Evolutionary conservation across 2,797 vertebrate species (phyloP).

Genomic region (Ptychobarbus kaznakovi): DNA sequence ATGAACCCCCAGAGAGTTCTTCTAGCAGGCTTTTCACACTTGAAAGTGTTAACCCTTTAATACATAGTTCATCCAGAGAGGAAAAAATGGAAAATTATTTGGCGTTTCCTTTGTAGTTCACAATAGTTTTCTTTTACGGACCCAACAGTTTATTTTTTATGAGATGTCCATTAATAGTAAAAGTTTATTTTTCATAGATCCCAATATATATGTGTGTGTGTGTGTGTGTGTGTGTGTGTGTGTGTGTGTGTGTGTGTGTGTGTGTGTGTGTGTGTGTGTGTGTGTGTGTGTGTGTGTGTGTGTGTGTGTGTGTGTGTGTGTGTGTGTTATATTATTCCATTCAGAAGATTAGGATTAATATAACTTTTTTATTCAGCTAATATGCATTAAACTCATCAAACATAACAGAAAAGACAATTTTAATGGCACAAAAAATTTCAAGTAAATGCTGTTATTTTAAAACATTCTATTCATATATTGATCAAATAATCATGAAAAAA

Average conservation of each 20-base stretch:
- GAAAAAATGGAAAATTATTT: background rate
- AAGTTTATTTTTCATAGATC: background rate
- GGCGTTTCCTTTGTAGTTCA: background rate
- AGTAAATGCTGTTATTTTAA: background rate
- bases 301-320: too few relatives aligned
- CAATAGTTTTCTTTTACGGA: background rate
- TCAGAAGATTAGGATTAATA: background rate
- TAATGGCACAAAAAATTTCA: background rate
- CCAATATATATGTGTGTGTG: background rate
- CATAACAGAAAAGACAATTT: background rate
- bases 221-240: background rate
- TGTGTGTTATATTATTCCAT: background rate
- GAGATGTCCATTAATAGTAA: background rate
- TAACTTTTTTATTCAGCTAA: background rate
- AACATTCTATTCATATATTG: background rate
- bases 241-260: too few relatives aligned
- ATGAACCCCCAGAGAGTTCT: background rate
- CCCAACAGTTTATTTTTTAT: background rate
- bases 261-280: background rate
- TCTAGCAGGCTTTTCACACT: constrained; percentile 8
- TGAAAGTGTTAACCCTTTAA: background rate
- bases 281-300: background rate
- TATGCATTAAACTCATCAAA: background rate
- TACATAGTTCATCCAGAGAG: background rate
- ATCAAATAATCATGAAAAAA: background rate